Base-by-base conservation (phyloP, 1,140 invertebrate genomes). In the Drosophila erecta region DNA sequence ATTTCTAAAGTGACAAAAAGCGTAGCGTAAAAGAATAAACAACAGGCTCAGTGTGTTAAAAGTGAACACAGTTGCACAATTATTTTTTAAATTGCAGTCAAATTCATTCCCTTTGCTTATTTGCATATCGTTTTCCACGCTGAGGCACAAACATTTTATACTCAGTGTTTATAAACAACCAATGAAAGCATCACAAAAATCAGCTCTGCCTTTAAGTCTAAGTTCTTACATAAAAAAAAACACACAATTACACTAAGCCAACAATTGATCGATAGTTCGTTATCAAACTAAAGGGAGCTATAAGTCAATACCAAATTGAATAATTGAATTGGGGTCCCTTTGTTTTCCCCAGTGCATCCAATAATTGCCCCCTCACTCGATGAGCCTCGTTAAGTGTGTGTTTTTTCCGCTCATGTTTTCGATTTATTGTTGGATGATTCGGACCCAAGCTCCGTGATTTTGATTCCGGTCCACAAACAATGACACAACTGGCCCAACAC, bases 401-500 rank as follows among this genome's bases (percentile, higher is more conserved):
- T 30, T 50, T 50, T 62, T 60, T 64, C 2, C 27, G 60, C 20
- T 35, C 30, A 44, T 59, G 54, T 60, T 64, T 60, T 60, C 55
- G 60, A 64, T 64, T 64, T 64, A 64, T 64, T 43, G 60, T 43
- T 41, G 59, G 37, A 41, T 27, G 56, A 64, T 27, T 43, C 20
- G 60, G 30, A 51, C 58, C 40, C 40, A 44, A 44, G 59, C 30
- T 22, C 37, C 20, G 24, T 14, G 38, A 64, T 44, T 60, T 30
- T 44, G 50, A 53, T 37, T 53, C 33, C 17, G 55, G 38, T 33
- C 30, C 27, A 60, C 38, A 60, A 60, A 60, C 60, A 64, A 60
- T 35, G 55, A 56, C 60, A 41, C 37, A 60, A 57, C 56, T 15
- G 59, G 40, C 56, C 60, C 60, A 58, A 60, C 60, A 64, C 56